Evolutionary conservation across 2,888 invertebrate species (phyloP).

Genomic region (Drosophila subquinaria): DNA sequence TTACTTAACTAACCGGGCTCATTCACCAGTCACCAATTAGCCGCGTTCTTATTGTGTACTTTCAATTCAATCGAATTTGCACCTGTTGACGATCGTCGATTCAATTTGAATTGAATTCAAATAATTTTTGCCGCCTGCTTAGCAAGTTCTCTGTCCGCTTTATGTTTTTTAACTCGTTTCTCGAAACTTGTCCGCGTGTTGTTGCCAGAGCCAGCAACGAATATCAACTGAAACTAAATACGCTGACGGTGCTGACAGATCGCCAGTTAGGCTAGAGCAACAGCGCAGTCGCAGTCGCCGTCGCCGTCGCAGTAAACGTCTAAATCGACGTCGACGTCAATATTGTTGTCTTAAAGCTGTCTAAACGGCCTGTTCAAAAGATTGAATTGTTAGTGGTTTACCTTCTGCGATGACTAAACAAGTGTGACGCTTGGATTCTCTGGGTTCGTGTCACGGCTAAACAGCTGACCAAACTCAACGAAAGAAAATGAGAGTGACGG

Average conservation of each 20-base stretch:
- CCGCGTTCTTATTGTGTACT: slow-evolving; percentile 41
- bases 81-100: slow-evolving; percentile 26
- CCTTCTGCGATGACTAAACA: slow-evolving; percentile 39
- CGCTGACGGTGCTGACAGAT: slow-evolving; percentile 66
- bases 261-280: slow-evolving; percentile 49
- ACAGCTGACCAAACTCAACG: slow-evolving; percentile 23
- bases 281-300: slow-evolving; percentile 21
- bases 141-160: slow-evolving; percentile 24
- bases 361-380: slow-evolving; percentile 62
- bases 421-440: slow-evolving; percentile 25
- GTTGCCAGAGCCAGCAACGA: slow-evolving; percentile 67
- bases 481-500: background rate
- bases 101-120: slow-evolving; percentile 10
- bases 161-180: slow-evolving; percentile 18
- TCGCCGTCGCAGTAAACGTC: slow-evolving; percentile 17
- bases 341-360: slow-evolving; percentile 55
- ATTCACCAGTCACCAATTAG: slow-evolving; percentile 29
- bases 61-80: slow-evolving; percentile 23
- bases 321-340: slow-evolving; percentile 19
- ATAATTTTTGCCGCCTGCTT: slow-evolving; percentile 14
- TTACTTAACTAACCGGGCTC: slow-evolving; percentile 49
- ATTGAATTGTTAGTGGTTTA: slow-evolving; percentile 59
- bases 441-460: slow-evolving; percentile 34
- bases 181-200: slow-evolving; percentile 63
- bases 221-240: slow-evolving; percentile 57